Evolutionary conservation across 1,140 invertebrate genomes (phyloP).

Genomic region (Harlomillsia oculata): DNA sequence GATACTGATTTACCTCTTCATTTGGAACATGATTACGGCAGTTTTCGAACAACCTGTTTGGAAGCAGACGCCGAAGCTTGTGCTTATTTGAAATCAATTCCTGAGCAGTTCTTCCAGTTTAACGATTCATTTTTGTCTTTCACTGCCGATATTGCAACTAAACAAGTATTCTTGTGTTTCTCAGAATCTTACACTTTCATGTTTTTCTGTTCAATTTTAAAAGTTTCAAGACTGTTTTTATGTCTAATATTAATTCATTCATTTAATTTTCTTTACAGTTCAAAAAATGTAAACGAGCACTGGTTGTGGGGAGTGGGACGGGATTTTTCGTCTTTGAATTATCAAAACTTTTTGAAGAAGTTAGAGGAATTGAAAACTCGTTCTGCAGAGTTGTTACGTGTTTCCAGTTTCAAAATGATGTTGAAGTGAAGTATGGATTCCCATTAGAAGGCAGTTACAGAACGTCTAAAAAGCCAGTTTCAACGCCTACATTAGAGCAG

Average conservation of each 20-base stretch:
- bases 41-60: slow-evolving; percentile 16
- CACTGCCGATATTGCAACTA: neutral
- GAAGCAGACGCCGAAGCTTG: slow-evolving; percentile 15
- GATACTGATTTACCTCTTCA: slow-evolving; percentile 22
- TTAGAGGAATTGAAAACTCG: slow-evolving; percentile 26
- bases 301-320: slow-evolving; percentile 27
- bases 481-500: neutral
- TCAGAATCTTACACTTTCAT: neutral
- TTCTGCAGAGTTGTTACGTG: slow-evolving; percentile 24
- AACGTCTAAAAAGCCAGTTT: neutral
- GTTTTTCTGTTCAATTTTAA: neutral
- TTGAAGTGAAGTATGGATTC: slow-evolving; percentile 20
- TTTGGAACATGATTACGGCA: slow-evolving; percentile 32
- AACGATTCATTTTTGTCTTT: slow-evolving; percentile 25
- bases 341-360: slow-evolving; percentile 21
- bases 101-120: slow-evolving; percentile 29
- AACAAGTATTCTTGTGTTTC: slow-evolving; percentile 10
- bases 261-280: slow-evolving; percentile 13
- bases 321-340: slow-evolving; percentile 25
- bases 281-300: slow-evolving; percentile 4
- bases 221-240: neutral
- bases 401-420: slow-evolving; percentile 26
- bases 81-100: slow-evolving; percentile 26
- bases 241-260: neutral
- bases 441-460: slow-evolving; percentile 31